phyloP scores from a whole-genome alignment of 2,113 vertebrate species.

The Isurus oxyrinchus region DNA sequence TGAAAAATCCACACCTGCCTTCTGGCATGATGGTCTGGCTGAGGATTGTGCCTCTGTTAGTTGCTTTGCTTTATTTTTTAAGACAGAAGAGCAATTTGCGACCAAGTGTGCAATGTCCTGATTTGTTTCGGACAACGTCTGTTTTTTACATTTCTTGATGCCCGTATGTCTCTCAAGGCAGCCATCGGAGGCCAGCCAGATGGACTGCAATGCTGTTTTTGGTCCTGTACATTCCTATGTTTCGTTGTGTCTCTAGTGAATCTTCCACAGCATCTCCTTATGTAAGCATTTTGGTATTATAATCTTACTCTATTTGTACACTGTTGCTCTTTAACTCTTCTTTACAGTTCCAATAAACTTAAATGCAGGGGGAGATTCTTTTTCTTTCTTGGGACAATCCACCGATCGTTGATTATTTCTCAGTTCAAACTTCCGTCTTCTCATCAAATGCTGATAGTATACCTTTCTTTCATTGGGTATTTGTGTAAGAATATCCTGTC shows the following conservation, averaged over 20 bases:
- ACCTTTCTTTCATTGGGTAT: neutral
- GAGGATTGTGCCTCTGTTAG: neutral
- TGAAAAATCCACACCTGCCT: neutral
- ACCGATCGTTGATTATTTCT: neutral
- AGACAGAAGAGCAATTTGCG: neutral
- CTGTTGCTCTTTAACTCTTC: neutral
- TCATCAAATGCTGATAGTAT: neutral
- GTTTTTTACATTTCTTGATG: slow-evolving; percentile 10
- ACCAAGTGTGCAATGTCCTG: neutral
- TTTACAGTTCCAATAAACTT: neutral
- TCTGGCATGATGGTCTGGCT: neutral
- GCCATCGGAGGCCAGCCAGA: neutral
- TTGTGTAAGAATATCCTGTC: neutral
- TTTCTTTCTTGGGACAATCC: neutral
- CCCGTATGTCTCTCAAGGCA: neutral
- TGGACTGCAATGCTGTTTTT: neutral
- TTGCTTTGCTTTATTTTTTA: neutral
- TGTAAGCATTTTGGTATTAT: neutral
- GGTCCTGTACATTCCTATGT: neutral
- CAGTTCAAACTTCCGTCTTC: neutral
- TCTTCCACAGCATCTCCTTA: neutral
- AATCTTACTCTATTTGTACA: neutral
- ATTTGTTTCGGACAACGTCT: neutral
- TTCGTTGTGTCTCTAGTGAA: neutral
- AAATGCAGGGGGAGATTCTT: neutral